These are phyloP conservation scores for human (Homo sapiens) DNA, from an alignment of 2,113 vertebrate genomes.

Conservation along the genomic window GRCh38 chr1:5027501-5028000, in stretches of 20 bases:
- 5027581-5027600: too few species aligned
- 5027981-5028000: accelerated
- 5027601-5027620: too few species aligned
- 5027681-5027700: not conserved
- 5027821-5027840: too few species aligned
- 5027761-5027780: not conserved
- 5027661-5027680: not conserved
- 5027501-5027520: too few species aligned
- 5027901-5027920: not conserved
- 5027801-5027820: not conserved
- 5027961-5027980: not conserved
- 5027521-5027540: accelerated
- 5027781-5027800: not conserved
- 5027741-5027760: not conserved
- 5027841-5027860: accelerated
- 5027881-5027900: accelerated
- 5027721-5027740: accelerated
- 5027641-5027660: not conserved
- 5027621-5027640: accelerated
- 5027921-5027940: not conserved
- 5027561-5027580: not conserved
- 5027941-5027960: not conserved
- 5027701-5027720: not conserved
- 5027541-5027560: not conserved
- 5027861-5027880: not conserved